Evolutionary conservation across 2,888 invertebrate species (phyloP), one percentile per base, ranked within the genome.

Genomic region (Cataglyphis rosenhaueri): DNA sequence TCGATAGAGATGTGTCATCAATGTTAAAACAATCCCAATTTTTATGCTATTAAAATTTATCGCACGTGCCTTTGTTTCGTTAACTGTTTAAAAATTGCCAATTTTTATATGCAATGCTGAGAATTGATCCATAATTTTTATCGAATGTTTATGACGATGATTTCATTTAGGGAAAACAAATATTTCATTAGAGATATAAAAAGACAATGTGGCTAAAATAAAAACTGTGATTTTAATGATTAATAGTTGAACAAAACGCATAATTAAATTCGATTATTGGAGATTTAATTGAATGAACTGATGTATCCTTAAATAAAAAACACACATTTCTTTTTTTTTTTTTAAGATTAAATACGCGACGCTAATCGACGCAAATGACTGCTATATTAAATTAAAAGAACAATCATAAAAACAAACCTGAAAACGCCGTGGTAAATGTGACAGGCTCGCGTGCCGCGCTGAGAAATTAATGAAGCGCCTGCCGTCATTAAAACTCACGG

Each of bases 381-480:
- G 59, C 55, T 44, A 70, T 79, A 35, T 79, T 70, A 79, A 79
- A 70, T 78, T 32, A 70, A 25, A 59, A 48, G 35, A 79, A 79
- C 70, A 61, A 79, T 79, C 70, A 79, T 48, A 64, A 64, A 61
- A 70, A 44, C 78, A 79, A 79, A 70, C 70, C 35, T 59, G 70
- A 70, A 68, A 52, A 57, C 41, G 12, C 32, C 48, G 59, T 35
- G 59, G 70, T 79, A 70, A 79, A 70, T 59, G 78, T 41, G 76
- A 41, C 68, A 41, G 18, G 59, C 15, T 79, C n/a, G 78, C 78
- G 59, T 79, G 78, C 55, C 35, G 70, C 44, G 78, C 21, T 61
- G 48, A 59, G 44, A 70, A 70, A 79, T 79, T 70, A 79, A 79
- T 79, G 44, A 79, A 79, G 59, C 78, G 78, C 59, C 44, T 55